phyloP scores from a whole-genome alignment of 2,888 invertebrate species.

The Athalia rosae region DNA sequence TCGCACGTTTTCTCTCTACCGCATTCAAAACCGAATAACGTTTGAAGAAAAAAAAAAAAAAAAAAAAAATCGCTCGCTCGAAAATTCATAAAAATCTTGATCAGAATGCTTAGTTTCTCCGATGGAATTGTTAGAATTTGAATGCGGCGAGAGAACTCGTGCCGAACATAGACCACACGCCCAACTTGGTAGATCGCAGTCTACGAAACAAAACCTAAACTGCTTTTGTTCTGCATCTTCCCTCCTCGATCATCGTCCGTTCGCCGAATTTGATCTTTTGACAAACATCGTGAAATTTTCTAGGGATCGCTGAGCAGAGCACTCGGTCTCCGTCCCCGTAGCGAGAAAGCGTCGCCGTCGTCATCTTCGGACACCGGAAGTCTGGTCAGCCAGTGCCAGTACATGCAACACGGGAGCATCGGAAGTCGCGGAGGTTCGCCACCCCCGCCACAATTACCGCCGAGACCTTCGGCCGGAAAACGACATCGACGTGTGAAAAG shows the following conservation, averaged over 20 bases:
- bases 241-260: neutral
- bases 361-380: constrained; percentile 79
- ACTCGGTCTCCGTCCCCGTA: constrained; percentile 78
- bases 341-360: constrained; percentile 81
- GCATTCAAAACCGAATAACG: no score
- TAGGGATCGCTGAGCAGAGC: constrained; percentile 86
- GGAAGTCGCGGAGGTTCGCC: constrained; percentile 76
- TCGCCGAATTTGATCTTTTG: constrained; percentile 5
- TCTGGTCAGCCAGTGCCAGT: constrained; percentile 77
- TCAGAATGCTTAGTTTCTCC: no score
- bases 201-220: constrained; percentile 9
- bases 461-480: constrained; percentile 71
- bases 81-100: no score
- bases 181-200: no score
- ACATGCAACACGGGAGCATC: constrained; percentile 73
- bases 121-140: no score
- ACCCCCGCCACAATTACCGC: constrained; percentile 75
- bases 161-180: no score
- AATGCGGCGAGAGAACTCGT: no score
- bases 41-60: no score
- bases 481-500: constrained; percentile 82
- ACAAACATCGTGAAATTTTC: constrained; percentile 51
- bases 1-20: no score
- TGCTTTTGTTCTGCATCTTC: constrained; percentile 15
- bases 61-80: no score